Evolutionary conservation across 2,113 vertebrate species (phyloP), one percentile per base, ranked within the genome.

Genomic region (Glaucidium brasilianum): DNA sequence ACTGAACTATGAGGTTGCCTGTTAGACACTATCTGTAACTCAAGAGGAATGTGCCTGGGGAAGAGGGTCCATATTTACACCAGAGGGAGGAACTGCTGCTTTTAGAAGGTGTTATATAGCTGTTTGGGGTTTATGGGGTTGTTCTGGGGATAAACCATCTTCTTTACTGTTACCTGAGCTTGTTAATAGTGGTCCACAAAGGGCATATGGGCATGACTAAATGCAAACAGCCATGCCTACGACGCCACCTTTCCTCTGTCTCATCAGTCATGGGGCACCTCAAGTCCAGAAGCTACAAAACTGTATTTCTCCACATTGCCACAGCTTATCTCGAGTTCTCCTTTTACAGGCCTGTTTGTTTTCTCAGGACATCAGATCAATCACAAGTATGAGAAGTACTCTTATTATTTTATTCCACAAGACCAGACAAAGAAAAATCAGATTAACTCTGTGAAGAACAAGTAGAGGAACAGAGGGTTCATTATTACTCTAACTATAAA

Each of bases 201-300:
- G 17, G 32, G 9, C 26, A 29, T 34, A 73, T 8, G 20, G n/a
- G 5, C 37, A 84, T 0, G 0, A 20, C 17, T 14, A 20, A 71
- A 22, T 39, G 66, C 52, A 68, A 82, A 84, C 2, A 17, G 35
- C 27, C 39, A 53, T 32, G 30, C 17, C 26, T 25, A 1, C 3
- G 2, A 17, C 10, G 5, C 8, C 9, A 18, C 15, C n/a, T 73
- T 62, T 88, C 41, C 26, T 74, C 45, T 84, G 6, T 34, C n/a
- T 88, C 0, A 0, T 43, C 50, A 52, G n/a, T 10, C 29, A 19
- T n/a, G 29, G 78, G n/a, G 34, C 26, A 50, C 2, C n/a, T 55
- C n/a, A 71, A 58, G 25, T 17, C 37, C 59, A 77, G 62, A 59
- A 94, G 20, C 9, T 30, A n/a, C 59, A 86, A 71, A 84, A 12